Evolutionary conservation across 2,797 vertebrate species (phyloP).

Genomic region (Myotis pilosus): DNA sequence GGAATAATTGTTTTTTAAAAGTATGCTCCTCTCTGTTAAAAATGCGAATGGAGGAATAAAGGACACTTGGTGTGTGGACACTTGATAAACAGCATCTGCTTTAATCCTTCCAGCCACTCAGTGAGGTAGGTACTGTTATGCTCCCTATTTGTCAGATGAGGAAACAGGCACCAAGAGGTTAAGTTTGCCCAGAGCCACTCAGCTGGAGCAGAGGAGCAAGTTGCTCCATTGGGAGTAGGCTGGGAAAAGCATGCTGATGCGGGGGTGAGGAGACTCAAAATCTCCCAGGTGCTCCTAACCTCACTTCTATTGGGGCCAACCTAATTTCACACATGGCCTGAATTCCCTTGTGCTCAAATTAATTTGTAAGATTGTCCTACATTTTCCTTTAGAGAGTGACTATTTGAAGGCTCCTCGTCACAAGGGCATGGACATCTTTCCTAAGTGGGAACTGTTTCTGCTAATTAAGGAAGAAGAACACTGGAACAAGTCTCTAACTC

Average conservation of each 20-base stretch:
- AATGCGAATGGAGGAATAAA: neutral
- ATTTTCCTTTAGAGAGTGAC: conserved; percentile 61
- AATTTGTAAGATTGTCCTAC: conserved; percentile 69
- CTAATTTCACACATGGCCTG: conserved; percentile 65
- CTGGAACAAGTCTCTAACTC: conserved; percentile 19
- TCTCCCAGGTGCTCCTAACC: neutral
- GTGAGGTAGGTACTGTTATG: neutral
- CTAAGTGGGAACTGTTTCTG: conserved; percentile 45
- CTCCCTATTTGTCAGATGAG: neutral
- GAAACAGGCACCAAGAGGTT: neutral
- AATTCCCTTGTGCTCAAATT: conserved; percentile 53
- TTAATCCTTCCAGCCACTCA: neutral
- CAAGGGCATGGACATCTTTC: conserved; percentile 48
- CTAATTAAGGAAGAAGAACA: conserved; percentile 54
- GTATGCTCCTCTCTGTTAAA: neutral
- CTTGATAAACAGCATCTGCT: neutral
- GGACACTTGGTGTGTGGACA: neutral
- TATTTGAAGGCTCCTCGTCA: conserved; percentile 62
- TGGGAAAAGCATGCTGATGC: too few relatives aligned
- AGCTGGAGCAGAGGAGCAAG: neutral
- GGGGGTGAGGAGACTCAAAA: neutral
- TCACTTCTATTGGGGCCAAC: conserved; percentile 47
- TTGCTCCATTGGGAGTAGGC: neutral
- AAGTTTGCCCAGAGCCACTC: neutral
- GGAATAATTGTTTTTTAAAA: neutral